phyloP scores from a whole-genome alignment of 1,140 invertebrate species.

The Bombyx mandarina region DNA sequence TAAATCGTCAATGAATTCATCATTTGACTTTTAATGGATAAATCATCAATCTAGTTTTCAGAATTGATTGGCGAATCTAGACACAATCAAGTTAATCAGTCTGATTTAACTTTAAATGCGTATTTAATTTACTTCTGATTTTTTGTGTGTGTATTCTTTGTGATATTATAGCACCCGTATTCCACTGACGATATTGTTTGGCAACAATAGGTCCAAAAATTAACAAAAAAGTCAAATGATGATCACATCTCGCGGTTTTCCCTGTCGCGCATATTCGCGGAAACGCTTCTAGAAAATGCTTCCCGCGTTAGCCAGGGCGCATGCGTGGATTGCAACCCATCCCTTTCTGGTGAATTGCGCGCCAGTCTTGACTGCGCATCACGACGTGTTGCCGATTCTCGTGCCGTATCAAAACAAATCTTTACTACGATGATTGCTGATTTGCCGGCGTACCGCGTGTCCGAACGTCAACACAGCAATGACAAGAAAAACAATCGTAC shows the following conservation, averaged over 20 bases:
- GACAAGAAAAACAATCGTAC: slow-evolving; percentile 9
- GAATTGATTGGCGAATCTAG: too few relatives aligned
- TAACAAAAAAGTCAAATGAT: slow-evolving; percentile 7
- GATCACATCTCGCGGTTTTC: slow-evolving; percentile 5
- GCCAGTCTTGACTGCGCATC: slow-evolving; percentile 53
- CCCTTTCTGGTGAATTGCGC: slow-evolving; percentile 49
- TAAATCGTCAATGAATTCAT: too few relatives aligned
- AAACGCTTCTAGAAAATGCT: slow-evolving; percentile 50
- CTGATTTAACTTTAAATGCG: too few relatives aligned
- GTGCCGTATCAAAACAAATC: slow-evolving; percentile 32
- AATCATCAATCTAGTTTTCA: too few relatives aligned
- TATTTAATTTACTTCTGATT: too few relatives aligned
- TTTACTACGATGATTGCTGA: slow-evolving; percentile 48
- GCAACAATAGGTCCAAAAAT: too few relatives aligned
- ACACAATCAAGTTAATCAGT: too few relatives aligned
- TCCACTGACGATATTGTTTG: not conserved
- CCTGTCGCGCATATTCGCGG: slow-evolving; percentile 17
- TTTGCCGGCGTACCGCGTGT: slow-evolving; percentile 32
- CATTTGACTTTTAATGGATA: too few relatives aligned
- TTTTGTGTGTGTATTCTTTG: too few relatives aligned
- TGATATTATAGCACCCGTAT: not conserved
- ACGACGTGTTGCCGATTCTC: slow-evolving; percentile 30
- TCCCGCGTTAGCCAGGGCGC: slow-evolving; percentile 54
- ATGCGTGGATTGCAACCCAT: slow-evolving; percentile 40
- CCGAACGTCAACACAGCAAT: slow-evolving; percentile 25